phyloP scores from a whole-genome alignment of 1,140 invertebrate genomes.

The Ceratosolen solmsi region DNA sequence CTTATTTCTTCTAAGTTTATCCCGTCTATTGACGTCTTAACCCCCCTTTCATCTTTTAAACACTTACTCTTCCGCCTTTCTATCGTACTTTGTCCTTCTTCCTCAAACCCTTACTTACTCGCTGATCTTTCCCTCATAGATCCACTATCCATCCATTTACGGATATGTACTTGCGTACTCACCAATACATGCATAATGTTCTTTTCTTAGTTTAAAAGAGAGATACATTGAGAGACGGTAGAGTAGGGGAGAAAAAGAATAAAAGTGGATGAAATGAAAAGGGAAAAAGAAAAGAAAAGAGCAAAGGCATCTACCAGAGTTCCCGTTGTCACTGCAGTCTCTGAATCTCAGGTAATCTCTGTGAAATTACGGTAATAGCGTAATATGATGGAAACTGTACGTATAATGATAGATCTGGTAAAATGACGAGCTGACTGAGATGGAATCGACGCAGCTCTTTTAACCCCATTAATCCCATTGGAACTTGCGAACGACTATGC shows the following conservation, averaged over 20 bases:
- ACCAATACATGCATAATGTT: neutral
- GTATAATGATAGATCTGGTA: conserved; percentile 34
- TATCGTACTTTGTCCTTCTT: neutral
- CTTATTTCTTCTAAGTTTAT: conserved; percentile 37
- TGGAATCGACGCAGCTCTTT: conserved; percentile 2
- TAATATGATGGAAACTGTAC: conserved; percentile 46
- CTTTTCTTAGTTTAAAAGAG: neutral
- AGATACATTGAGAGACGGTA: neutral
- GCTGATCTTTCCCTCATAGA: neutral
- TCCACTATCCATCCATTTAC: neutral
- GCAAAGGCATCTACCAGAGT: conserved; percentile 1
- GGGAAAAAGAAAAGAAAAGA: neutral
- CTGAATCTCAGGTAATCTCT: conserved; percentile 44
- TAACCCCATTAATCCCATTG: conserved; percentile 18
- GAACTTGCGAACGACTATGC: neutral
- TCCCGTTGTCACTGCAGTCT: neutral
- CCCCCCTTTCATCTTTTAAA: conserved; percentile 43
- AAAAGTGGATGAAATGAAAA: neutral
- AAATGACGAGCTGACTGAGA: neutral
- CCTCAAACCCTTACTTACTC: neutral
- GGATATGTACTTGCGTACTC: neutral
- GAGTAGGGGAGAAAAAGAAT: neutral
- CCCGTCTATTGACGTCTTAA: conserved; percentile 25
- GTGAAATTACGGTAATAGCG: conserved; percentile 36
- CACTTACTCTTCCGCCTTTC: conserved; percentile 8